Evolutionary conservation across 2,888 invertebrate genomes (phyloP), one percentile per base, ranked within the genome.

Genomic region (Morinoia aosen): DNA sequence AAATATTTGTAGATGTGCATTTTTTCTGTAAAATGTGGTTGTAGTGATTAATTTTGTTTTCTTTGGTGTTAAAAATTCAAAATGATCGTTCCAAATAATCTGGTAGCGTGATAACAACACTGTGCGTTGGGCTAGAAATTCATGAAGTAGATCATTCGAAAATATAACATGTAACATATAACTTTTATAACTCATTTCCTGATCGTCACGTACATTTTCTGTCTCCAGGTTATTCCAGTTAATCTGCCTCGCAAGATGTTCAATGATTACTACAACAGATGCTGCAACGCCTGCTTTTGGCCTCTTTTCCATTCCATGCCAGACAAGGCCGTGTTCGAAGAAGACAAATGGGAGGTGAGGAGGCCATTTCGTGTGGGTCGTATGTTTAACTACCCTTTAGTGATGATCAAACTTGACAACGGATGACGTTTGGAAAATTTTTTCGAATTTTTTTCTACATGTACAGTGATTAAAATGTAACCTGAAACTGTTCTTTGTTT

Each of bases 291-390:
- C 7, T 97, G 97, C 19, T 97, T 97, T 95, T 97, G 97, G 97
- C 97, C 97, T 4, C 97, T 97, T 33, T 97, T 97, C 96, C 97
- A 97, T 96, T 97, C 97, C 10, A 97, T 97, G 97, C 97, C 97
- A 0, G 97, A 97, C 96, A 97, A 97, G 95, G 97, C 97, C 7
- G 97, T 97, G 33, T 97, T 97, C 96, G 97, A 97, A 61, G 97
- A 97, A 39, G 97, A 97, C n/a, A 97, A 97, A 56, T 97, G 97
- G 97, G 97, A 97, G 97, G 97, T 97, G 96, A 90, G 96, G 19
- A 16, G 12, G 90, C 40, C 12, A 39, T 12, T 39, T 90, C 39
- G 1, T 19, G 12, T 39, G 19, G 90, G 40, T 90, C 39, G 8
- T 90, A 40, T 1, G 39, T 39, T 90, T 40, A 33, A 76, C 16